Base-by-base conservation (phyloP, 2,113 vertebrate genomes). In the Hystrix brachyura region DNA sequence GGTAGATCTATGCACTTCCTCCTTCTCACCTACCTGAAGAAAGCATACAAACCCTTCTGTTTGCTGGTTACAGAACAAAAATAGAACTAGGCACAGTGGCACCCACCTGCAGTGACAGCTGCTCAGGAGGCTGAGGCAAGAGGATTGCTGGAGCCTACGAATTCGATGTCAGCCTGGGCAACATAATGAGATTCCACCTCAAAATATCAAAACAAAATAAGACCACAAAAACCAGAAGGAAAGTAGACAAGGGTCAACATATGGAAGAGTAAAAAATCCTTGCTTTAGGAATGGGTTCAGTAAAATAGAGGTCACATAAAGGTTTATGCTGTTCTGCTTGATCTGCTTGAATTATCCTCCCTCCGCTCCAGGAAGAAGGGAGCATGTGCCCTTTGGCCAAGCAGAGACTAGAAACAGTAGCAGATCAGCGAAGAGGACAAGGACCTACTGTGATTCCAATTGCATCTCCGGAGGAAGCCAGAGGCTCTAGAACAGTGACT, bases 381-480 rank as follows among this genome's bases (percentile, higher is more conserved):
- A 87, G 78, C 17, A 3, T 18, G 27, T 88, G 60, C 43, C 91
- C 90, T 94, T 82, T 43, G 78, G 90, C 93, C 96, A 85, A 51
- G 38, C 27, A 72, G 53, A 95, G 34, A 60, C 76, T 79, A 23
- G 13, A 69, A 67, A 19, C 32, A 90, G 34, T 43, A 65, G 21
- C 94, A 27, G n/a, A 48, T 94, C 94, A 91, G 85, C 96, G 96
- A 97, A 59, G 80, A 97, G 95, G 82, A 95, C 59, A 95, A 12
- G 8, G 21, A 27, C 96, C 81, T 9, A 69, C 95, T 95, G 96
- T 71, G 90, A 94, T 94, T 96, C 84, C 92, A 98, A 95, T 97
- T 97, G 90, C 27, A 51, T 94, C 94, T 97, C 95, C 7, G 72
- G 76, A 96, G 92, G 97, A 94, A 79, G 94, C 92, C 83, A 0